Conservation (phyloP, 2,888 invertebrate species). For the Microctonus brassicae region DNA sequence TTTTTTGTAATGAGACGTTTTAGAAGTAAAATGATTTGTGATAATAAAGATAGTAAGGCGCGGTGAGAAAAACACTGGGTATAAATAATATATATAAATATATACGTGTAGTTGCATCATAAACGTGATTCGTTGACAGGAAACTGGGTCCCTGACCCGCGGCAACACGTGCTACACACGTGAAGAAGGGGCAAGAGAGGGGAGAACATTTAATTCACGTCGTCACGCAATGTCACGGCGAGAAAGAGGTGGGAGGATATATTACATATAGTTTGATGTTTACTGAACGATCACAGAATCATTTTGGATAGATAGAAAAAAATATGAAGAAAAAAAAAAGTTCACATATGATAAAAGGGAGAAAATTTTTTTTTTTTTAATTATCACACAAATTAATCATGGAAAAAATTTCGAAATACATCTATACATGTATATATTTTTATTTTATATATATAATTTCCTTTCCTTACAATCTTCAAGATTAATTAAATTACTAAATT, state of each 20-base stretch:
- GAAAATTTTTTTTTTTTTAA: neutral
- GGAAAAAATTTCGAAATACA: no score
- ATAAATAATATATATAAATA: neutral
- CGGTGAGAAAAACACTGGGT: neutral
- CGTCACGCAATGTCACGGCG: conserved; percentile 54
- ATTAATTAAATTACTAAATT: neutral
- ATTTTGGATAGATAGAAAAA: neutral
- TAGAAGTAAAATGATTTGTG: neutral
- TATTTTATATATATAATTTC: no score
- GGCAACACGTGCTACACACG: conserved; percentile 56
- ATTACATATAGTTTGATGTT: neutral
- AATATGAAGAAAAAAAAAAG: neutral
- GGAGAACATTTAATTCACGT: conserved; percentile 51
- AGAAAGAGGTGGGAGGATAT: conserved; percentile 22
- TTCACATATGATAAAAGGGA: neutral
- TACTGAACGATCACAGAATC: neutral
- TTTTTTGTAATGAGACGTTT: neutral
- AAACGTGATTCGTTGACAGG: conserved; percentile 35
- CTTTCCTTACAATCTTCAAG: neutral
- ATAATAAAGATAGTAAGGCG: neutral
- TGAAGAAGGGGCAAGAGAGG: conserved; percentile 40
- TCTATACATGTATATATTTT: no score
- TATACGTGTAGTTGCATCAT: conserved; percentile 13
- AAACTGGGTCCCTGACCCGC: conserved; percentile 52
- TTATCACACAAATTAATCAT: no score